Conservation (phyloP, 2,888 invertebrate species). For the Branchellion lobata region DNA sequence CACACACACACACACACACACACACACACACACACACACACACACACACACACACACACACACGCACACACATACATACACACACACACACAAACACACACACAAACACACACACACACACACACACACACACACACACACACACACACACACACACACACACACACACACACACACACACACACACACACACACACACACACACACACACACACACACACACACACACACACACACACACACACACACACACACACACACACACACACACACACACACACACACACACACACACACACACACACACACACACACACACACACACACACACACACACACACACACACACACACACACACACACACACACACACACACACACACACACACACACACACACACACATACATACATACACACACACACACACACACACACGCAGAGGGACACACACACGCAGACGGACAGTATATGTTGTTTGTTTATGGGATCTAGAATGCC, state of each 20-base stretch:
- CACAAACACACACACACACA: too few species aligned
- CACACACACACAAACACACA: too few species aligned
- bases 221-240: slow-evolving; percentile 14
- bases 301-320: slow-evolving; percentile 27
- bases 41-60: too few species aligned
- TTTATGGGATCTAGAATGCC: too few species aligned
- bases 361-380: slow-evolving; percentile 34
- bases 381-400: slow-evolving; percentile 23
- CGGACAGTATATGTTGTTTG: too few species aligned
- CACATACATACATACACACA: slow-evolving; percentile 13
- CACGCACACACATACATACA: too few species aligned
- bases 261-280: background rate
- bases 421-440: slow-evolving; percentile 8
- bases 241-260: too few species aligned
- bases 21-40: too few species aligned
- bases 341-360: slow-evolving; percentile 24
- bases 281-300: slow-evolving; percentile 34
- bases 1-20: too few species aligned
- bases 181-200: background rate
- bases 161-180: too few species aligned
- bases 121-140: too few species aligned
- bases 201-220: slow-evolving; percentile 5
- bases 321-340: background rate
- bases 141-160: too few species aligned
- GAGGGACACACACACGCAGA: background rate